Percentiles rank a stretch among this genome's conserved stretches.
Evolutionary conservation across 2,797 vertebrate genomes (phyloP).

Genomic region (Acanthiza pusilla): DNA sequence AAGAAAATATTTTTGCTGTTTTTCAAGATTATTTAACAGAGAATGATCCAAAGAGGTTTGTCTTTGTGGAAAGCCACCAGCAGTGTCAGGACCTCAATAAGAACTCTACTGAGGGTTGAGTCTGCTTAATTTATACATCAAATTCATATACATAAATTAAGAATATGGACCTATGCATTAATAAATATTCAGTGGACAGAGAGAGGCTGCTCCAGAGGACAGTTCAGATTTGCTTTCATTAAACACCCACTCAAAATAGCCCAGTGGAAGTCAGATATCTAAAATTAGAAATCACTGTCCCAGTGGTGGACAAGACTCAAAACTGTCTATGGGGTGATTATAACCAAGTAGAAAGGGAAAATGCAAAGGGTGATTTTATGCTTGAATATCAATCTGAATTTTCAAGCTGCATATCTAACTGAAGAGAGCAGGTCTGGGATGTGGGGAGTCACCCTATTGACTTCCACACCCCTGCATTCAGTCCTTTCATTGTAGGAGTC

Average conservation of each 20-base stretch:
- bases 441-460: not conserved
- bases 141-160: not conserved
- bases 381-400: not conserved
- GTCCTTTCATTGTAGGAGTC: not conserved
- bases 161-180: not conserved
- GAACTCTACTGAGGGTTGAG: not conserved
- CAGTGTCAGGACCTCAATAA: not conserved
- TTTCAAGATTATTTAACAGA: not conserved
- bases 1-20: not conserved
- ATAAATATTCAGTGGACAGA: not conserved
- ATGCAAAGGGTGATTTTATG: not conserved
- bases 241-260: not conserved
- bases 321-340: not conserved
- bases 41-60: not conserved
- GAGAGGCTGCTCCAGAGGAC: not conserved
- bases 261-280: not conserved
- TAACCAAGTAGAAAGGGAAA: not conserved
- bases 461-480: not conserved
- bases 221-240: not conserved
- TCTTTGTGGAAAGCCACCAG: not conserved
- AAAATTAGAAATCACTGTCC: not conserved
- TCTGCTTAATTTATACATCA: not conserved
- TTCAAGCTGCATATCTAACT: not conserved
- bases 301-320: not conserved
- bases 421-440: not conserved